Evolutionary conservation across 2,113 vertebrate genomes (phyloP).

Genomic region (Saguinus midas): DNA sequence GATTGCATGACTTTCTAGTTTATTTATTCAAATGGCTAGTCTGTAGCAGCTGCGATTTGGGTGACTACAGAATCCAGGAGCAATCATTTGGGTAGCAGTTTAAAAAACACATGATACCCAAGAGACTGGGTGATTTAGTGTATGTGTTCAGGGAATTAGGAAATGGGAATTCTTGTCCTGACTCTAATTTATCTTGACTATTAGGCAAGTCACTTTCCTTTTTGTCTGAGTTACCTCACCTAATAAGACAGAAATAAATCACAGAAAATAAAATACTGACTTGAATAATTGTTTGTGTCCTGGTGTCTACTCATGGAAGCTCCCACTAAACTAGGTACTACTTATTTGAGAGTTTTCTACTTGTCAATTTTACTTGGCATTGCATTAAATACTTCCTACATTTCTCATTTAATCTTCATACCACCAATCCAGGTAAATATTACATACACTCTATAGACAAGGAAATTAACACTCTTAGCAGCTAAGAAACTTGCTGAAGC

Average conservation of each 20-base stretch:
- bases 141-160: background rate
- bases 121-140: constrained; percentile 20
- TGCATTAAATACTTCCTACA: background rate
- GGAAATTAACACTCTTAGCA: background rate
- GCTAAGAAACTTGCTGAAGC: constrained; percentile 10
- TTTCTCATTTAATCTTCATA: background rate
- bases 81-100: background rate
- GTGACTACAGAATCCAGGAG: background rate
- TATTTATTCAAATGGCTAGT: background rate
- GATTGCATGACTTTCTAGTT: constrained; percentile 1
- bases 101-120: constrained; percentile 19
- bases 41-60: background rate
- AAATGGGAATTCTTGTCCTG: constrained; percentile 33
- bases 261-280: constrained; percentile 27
- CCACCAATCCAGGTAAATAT: background rate
- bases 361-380: background rate
- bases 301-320: background rate
- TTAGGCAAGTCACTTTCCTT: background rate
- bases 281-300: background rate
- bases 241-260: constrained; percentile 38
- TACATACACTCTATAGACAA: background rate
- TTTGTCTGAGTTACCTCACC: constrained; percentile 1
- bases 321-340: background rate
- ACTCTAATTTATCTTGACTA: constrained; percentile 14
- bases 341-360: constrained; percentile 37